phyloP scores from a whole-genome alignment of 2,888 invertebrate genomes.

The Campopleginae sp. region DNA sequence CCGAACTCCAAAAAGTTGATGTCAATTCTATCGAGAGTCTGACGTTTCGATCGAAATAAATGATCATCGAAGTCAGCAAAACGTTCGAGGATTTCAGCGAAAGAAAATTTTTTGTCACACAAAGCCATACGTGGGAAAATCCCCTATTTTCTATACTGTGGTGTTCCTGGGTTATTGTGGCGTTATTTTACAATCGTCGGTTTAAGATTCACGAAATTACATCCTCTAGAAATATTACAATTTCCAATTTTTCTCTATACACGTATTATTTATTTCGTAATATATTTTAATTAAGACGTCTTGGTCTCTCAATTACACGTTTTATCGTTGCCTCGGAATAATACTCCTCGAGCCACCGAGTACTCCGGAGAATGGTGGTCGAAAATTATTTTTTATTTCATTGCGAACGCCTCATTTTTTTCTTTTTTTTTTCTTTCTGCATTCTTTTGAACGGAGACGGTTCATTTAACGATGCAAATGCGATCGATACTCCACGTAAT shows the following conservation, averaged over 20 bases:
- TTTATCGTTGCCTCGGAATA: conserved; percentile 38
- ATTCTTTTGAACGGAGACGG: not conserved
- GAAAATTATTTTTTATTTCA: not conserved
- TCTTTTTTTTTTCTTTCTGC: not conserved
- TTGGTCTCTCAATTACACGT: conserved; percentile 72
- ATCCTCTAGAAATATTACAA: conserved; percentile 12
- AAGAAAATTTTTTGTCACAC: not conserved
- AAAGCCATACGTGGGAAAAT: not conserved
- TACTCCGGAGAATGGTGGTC: conserved; percentile 34
- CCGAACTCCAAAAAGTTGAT: not conserved
- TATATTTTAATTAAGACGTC: conserved; percentile 53
- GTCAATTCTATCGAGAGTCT: not conserved
- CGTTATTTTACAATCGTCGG: not conserved
- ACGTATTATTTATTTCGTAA: conserved; percentile 15
- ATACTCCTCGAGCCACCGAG: conserved; percentile 39
- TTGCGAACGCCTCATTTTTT: conserved; percentile 5
- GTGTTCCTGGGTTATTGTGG: not conserved
- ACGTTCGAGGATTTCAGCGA: not conserved
- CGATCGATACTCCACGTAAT: conserved; percentile 35
- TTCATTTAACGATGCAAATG: conserved; percentile 17
- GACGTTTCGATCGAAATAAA: not conserved
- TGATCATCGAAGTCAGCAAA: not conserved
- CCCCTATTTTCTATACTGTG: not conserved
- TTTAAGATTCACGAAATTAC: not conserved
- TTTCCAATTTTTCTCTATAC: not conserved